Conservation (phyloP, 2,888 invertebrate species). For the Falcaria lacertinaria region DNA sequence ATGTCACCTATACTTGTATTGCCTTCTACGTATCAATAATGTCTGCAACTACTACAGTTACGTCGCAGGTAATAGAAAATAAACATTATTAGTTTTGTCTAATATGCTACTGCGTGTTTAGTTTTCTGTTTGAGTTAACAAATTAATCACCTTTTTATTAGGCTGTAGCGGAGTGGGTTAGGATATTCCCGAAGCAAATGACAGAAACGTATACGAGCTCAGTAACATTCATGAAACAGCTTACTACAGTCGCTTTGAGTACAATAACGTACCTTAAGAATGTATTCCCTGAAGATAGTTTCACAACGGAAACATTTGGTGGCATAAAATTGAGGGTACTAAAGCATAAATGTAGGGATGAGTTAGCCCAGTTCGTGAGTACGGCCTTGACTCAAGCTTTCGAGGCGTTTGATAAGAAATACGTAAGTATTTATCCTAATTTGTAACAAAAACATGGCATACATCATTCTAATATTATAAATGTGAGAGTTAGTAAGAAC, state of each 20-base stretch:
- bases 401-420: slow-evolving; percentile 67
- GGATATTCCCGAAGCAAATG: slow-evolving; percentile 49
- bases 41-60: slow-evolving; percentile 32
- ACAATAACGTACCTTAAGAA: slow-evolving; percentile 55
- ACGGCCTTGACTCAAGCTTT: slow-evolving; percentile 53
- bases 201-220: slow-evolving; percentile 60
- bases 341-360: slow-evolving; percentile 52
- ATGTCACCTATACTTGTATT: too few relatives aligned
- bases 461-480: too few relatives aligned
- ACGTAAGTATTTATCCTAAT: slow-evolving; percentile 36
- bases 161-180: slow-evolving; percentile 52
- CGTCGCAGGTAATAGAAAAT: slow-evolving; percentile 34
- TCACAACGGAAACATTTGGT: slow-evolving; percentile 39
- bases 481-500: too few relatives aligned
- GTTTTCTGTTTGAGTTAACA: background rate
- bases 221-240: slow-evolving; percentile 60
- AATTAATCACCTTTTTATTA: slow-evolving; percentile 18
- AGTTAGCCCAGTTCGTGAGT: slow-evolving; percentile 54
- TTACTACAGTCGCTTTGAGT: slow-evolving; percentile 57
- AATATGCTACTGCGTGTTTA: too few relatives aligned
- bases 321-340: slow-evolving; percentile 47
- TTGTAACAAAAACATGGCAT: too few relatives aligned
- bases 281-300: slow-evolving; percentile 51
- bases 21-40: slow-evolving; percentile 18
- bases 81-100: too few relatives aligned